A percentile compares a stretch with the other conserved stretches of the same genome.
Conservation (phyloP, 2,113 vertebrate genomes). For the Circaetus gallicus region DNA sequence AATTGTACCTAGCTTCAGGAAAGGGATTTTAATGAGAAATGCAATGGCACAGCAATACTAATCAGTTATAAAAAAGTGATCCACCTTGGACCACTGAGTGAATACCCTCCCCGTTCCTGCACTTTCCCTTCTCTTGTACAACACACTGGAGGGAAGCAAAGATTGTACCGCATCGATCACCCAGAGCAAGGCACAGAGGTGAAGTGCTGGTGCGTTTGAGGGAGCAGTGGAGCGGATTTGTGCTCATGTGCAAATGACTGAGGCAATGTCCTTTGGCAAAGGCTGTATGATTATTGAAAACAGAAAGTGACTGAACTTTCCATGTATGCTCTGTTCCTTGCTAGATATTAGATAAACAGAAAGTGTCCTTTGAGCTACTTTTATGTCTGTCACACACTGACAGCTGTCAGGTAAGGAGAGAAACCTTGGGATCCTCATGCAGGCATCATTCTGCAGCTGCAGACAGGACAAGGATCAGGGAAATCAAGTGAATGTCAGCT, state of each 20-base stretch:
- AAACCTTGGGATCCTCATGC: neutral
- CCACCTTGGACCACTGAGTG: neutral
- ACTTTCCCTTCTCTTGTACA: neutral
- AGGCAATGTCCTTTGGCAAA: neutral
- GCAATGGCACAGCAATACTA: slow-evolving; percentile 3
- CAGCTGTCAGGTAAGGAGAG: neutral
- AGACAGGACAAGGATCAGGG: neutral
- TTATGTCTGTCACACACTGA: neutral
- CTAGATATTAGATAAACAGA: neutral
- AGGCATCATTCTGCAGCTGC: neutral
- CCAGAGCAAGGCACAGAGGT: neutral
- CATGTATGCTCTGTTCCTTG: neutral
- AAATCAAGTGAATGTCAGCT: neutral
- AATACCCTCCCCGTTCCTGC: neutral
- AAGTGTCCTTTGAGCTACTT: neutral
- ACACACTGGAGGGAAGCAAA: neutral
- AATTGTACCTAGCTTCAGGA: slow-evolving; percentile 33
- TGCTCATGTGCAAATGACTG: neutral
- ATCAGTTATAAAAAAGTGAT: neutral
- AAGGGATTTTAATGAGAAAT: slow-evolving; percentile 48
- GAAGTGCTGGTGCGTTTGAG: neutral
- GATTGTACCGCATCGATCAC: neutral
- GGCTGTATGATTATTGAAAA: neutral
- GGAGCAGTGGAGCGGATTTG: neutral
- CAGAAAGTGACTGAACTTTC: neutral